phyloP scores from a whole-genome alignment of 2,888 invertebrate species.

The Dascillus cervinus region DNA sequence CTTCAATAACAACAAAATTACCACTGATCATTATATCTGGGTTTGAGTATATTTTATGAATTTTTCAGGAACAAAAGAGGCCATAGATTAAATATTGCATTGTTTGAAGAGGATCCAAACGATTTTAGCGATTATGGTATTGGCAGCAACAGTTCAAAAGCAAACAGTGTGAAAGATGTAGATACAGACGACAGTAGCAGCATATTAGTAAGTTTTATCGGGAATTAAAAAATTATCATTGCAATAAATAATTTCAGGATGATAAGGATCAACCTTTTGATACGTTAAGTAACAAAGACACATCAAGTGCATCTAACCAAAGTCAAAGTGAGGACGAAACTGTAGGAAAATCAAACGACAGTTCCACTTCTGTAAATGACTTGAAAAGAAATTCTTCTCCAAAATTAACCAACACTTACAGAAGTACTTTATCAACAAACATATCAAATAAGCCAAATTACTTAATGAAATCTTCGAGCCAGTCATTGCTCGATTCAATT shows the following conservation, averaged over 20 bases:
- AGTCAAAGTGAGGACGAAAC: constrained; percentile 39
- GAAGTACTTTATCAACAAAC: constrained; percentile 13
- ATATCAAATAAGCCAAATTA: constrained; percentile 7
- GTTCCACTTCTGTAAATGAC: constrained; percentile 12
- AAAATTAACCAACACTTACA: constrained; percentile 12
- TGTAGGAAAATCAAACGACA: constrained; percentile 13
- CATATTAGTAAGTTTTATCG: constrained; percentile 27
- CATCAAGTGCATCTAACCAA: constrained; percentile 32
- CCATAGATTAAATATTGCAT: constrained; percentile 51
- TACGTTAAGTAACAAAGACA: constrained; percentile 28
- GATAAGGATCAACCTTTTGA: constrained; percentile 31
- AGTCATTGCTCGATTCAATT: constrained; percentile 5
- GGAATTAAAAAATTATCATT: neutral
- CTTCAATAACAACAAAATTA: too few species aligned
- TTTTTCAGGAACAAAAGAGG: constrained; percentile 47
- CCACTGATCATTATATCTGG: too few species aligned
- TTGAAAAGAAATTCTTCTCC: constrained; percentile 6
- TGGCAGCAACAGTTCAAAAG: constrained; percentile 32
- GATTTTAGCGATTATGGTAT: constrained; percentile 81
- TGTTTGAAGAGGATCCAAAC: constrained; percentile 75
- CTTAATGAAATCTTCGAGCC: neutral
- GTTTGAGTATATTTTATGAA: too few species aligned
- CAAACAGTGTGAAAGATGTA: constrained; percentile 35
- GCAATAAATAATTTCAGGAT: constrained; percentile 22
- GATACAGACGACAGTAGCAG: constrained; percentile 38